Evolutionary conservation across 2,113 vertebrate genomes (phyloP).

Genomic region (Lamprotornis superbus): DNA sequence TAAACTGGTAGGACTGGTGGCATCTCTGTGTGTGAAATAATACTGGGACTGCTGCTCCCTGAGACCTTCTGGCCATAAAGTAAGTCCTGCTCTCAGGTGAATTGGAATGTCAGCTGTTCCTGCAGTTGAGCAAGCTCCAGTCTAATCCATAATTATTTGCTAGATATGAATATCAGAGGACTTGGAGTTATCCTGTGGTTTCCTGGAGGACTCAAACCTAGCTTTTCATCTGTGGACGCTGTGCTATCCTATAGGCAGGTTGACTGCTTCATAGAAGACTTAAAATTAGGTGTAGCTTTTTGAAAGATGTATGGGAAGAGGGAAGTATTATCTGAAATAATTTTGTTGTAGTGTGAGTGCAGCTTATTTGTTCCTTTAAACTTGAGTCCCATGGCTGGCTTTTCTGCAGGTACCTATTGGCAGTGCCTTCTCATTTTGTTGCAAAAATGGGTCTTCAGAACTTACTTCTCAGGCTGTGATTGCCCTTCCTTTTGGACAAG

Average conservation of each 20-base stretch:
- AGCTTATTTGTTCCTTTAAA: neutral
- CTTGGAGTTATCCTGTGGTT: neutral
- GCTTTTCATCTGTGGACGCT: neutral
- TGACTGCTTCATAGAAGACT: neutral
- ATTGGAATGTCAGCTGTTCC: rapidly evolving
- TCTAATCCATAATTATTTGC: neutral
- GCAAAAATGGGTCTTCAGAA: neutral
- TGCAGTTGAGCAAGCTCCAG: neutral
- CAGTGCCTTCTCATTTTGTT: neutral
- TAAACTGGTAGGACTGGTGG: rapidly evolving
- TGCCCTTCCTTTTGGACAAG: neutral
- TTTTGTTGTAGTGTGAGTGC: neutral
- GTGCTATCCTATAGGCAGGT: neutral
- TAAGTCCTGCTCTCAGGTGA: neutral
- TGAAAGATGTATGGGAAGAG: neutral
- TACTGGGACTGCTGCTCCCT: neutral
- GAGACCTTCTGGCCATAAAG: neutral
- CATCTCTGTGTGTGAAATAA: rapidly evolving
- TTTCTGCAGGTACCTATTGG: neutral
- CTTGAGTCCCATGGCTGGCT: neutral
- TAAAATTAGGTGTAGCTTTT: neutral
- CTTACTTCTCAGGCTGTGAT: neutral
- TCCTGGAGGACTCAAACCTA: neutral
- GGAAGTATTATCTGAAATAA: neutral
- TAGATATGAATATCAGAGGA: neutral